Evolutionary conservation across 2,797 vertebrate species (phyloP), one percentile per base, ranked within the genome.

Genomic region (Sebastes taczanowskii): DNA sequence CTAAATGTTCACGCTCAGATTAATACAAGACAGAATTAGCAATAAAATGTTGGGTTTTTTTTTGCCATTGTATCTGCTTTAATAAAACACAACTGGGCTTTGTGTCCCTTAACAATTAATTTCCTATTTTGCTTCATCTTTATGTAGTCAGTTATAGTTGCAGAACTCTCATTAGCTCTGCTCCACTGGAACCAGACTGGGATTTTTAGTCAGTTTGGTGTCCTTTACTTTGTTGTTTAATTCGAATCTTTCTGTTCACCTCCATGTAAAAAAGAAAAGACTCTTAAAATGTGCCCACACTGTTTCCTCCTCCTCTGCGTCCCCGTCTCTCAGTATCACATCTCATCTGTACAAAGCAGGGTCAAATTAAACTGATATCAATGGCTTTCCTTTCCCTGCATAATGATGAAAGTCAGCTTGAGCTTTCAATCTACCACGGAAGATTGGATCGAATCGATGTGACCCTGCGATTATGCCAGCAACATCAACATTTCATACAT

Each of bases 91-190:
- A 77, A 85, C 79, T 84, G 90, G 87, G 88, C 85, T 92, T 86
- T 78, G 66, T 88, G 87, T 91, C 92, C 90, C 89, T 74, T 55
- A 93, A 91, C 92, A 93, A 91, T 94, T 92, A 91, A 89, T 90
- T 92, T 92, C 76, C 78, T 81, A 87, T 88, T 89, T 89, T 91
- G 88, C 75, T 84, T 90, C 84, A 80, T 89, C 89, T 87, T 84
- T 81, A 85, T 89, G 78, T 77, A 8, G 23, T 58, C 78, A 68
- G 84, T 84, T 81, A 49, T 42, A 88, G 65, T 80, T 79, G 85
- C 85, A 83, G 64, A 87, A 84, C 83, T 79, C 86, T 91, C 89
- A 88, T 88, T 91, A 89, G 86, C 89, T 88, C 84, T 76, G 87
- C 90, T 89, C 82, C 84, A 81, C 63, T 90, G 88, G 71, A 89